phyloP scores from a whole-genome alignment of 2,888 invertebrate species.

The Cylindroiulus punctatus region DNA sequence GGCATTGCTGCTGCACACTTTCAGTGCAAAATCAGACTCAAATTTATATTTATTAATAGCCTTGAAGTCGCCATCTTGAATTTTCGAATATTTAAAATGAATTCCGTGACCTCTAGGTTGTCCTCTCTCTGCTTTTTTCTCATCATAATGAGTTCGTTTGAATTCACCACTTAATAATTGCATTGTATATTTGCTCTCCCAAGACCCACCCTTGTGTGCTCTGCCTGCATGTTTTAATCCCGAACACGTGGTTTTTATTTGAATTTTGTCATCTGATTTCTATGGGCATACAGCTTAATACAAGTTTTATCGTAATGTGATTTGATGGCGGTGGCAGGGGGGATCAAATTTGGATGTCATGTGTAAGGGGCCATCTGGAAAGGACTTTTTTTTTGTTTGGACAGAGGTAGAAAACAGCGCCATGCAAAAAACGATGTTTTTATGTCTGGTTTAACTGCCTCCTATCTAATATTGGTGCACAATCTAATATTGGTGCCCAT shows the following conservation, averaged over 20 bases:
- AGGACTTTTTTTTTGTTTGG: neutral
- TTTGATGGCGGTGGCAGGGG: neutral
- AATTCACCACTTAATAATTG: neutral
- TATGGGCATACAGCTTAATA: neutral
- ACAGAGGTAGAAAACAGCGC: neutral
- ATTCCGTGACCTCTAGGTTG: neutral
- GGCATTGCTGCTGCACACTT: neutral
- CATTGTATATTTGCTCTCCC: neutral
- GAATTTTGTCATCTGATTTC: neutral
- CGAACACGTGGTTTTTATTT: constrained; percentile 30
- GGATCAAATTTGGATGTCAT: neutral
- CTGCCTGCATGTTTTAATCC: neutral
- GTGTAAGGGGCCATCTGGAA: constrained; percentile 13
- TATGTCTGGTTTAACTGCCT: neutral
- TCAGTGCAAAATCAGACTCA: neutral
- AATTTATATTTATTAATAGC: neutral
- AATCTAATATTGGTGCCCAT: neutral
- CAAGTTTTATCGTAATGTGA: neutral
- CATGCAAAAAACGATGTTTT: neutral
- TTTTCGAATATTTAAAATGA: neutral
- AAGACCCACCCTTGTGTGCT: neutral
- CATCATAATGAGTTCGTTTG: neutral
- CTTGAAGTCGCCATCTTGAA: neutral
- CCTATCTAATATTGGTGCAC: neutral
- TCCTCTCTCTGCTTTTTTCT: neutral